Evolutionary conservation across 2,113 vertebrate species (phyloP).

Genomic region (Thymallus thymallus): DNA sequence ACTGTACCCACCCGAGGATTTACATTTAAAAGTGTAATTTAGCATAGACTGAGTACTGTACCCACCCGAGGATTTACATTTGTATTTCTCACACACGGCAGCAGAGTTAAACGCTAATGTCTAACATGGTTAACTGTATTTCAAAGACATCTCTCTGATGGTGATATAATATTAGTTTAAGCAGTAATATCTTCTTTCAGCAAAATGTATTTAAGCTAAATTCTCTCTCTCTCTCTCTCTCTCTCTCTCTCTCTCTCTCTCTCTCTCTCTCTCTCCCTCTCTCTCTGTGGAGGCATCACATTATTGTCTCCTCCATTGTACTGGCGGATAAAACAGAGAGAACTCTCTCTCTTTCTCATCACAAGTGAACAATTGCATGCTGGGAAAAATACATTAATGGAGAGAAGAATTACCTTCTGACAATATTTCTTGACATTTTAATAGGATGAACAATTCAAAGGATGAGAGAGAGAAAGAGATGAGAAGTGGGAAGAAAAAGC

Average conservation of each 20-base stretch:
- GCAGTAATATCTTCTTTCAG: slow-evolving; percentile 44
- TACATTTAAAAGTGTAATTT: slow-evolving; percentile 21
- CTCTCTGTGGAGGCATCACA: slow-evolving; percentile 45
- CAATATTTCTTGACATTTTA: slow-evolving; percentile 48
- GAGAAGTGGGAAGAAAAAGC: slow-evolving; percentile 8
- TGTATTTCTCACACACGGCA: slow-evolving; percentile 24
- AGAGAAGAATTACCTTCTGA: slow-evolving; percentile 48
- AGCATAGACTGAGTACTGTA: background rate
- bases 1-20: no score
- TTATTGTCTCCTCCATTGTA: slow-evolving; percentile 53
- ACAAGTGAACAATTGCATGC: slow-evolving; percentile 21
- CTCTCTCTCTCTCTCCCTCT: background rate
- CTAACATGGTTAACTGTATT: slow-evolving; percentile 26
- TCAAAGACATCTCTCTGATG: slow-evolving; percentile 30
- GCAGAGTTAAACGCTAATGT: slow-evolving; percentile 24
- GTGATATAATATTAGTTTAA: slow-evolving; percentile 39
- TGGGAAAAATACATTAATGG: slow-evolving; percentile 37
- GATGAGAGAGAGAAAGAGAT: slow-evolving; percentile 19
- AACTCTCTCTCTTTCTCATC: slow-evolving; percentile 29
- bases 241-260: no score
- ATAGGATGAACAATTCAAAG: slow-evolving; percentile 51
- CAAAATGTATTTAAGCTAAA: slow-evolving; percentile 43
- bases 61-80: slow-evolving; percentile 19
- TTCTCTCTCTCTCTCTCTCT: slow-evolving; percentile 1
- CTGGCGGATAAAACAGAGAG: slow-evolving; percentile 59